Evolutionary conservation across 2,113 vertebrate species (phyloP), one percentile per base, ranked within the genome.

Genomic region (Nycticorax nycticorax): DNA sequence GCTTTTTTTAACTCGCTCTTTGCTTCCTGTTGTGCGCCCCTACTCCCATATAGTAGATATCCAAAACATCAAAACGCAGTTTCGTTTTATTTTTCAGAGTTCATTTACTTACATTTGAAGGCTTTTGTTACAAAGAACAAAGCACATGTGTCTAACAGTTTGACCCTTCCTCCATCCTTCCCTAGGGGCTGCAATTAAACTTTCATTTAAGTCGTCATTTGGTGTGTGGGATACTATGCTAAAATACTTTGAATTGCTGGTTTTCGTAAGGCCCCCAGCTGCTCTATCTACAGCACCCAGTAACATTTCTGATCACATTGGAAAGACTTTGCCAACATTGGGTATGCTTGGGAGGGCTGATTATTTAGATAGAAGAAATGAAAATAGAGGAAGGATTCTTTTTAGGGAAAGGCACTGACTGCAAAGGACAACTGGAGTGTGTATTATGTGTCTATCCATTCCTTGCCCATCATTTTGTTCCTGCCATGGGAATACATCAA

Each of bases 71-170:
- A 94, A 95, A 95, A 93, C 23, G 8, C 63, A 72, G 73, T 94
- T 96, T 92, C 23, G 12, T 95, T 96, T 94, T 89, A 85, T 85
- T 96, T 97, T 97, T 86, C 82, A 69, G 89, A 91, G 83, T 91
- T 93, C 91, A 84, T 96, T 97, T 97, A 77, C 91, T 97, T 92
- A 96, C 7, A 24, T 28, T 95, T 85, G 82, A 97, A 96, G 85
- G 73, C 80, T 91, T 97, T 96, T 96, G 92, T 97, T 96, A 76
- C 76, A 85, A 97, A 94, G 93, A 97, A 97, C 86, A 95, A 97
- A 97, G 92, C 96, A 93, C 85, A 92, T 94, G 79, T 91, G 93
- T 85, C 95, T 94, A 95, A 75, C 94, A 97, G 88, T 97, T 96
- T 96, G 95, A 94, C 93, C 88, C 88, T 96, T 96, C 71, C 79